phyloP scores from a whole-genome alignment of 2,888 invertebrate species.

The Bombylius major region DNA sequence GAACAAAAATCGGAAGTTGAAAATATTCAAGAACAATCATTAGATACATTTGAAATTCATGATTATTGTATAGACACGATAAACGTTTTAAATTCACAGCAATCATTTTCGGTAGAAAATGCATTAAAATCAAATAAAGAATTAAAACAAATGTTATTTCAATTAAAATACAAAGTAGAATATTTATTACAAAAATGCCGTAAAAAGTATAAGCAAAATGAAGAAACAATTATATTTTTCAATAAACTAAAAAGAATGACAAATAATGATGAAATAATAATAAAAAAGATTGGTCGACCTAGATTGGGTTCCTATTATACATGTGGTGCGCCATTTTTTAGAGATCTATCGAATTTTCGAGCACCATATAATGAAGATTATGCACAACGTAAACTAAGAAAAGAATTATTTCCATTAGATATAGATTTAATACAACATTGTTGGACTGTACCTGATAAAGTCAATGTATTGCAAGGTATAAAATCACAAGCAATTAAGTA shows the following conservation, averaged over 20 bases:
- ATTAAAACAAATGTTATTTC: conserved; percentile 23
- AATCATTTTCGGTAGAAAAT: conserved; percentile 13
- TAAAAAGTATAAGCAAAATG: conserved; percentile 22
- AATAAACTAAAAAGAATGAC: background rate
- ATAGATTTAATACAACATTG: conserved; percentile 32
- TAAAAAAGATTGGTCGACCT: background rate
- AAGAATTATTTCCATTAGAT: conserved; percentile 38
- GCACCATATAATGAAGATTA: conserved; percentile 50
- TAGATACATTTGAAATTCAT: background rate
- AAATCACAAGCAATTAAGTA: conserved; percentile 30
- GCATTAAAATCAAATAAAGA: conserved; percentile 24
- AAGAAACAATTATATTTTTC: conserved; percentile 5
- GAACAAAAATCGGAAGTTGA: no score
- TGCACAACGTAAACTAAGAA: conserved; percentile 31
- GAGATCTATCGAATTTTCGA: conserved; percentile 42
- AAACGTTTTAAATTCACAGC: background rate
- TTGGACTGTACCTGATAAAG: conserved; percentile 48
- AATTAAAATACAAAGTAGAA: conserved; percentile 18
- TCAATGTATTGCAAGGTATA: conserved; percentile 39
- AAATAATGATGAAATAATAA: background rate
- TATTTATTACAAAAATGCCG: conserved; percentile 18
- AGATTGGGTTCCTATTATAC: conserved; percentile 27
- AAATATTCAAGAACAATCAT: no score
- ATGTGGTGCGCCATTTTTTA: conserved; percentile 54
- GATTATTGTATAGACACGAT: background rate